Percentiles rank a stretch among this genome's conserved stretches.
These are phyloP conservation scores for Halichondria panicea DNA, from an alignment of 37 sponge, comb jelly and placozoan species.

Conservation along the genomic window DNA sequence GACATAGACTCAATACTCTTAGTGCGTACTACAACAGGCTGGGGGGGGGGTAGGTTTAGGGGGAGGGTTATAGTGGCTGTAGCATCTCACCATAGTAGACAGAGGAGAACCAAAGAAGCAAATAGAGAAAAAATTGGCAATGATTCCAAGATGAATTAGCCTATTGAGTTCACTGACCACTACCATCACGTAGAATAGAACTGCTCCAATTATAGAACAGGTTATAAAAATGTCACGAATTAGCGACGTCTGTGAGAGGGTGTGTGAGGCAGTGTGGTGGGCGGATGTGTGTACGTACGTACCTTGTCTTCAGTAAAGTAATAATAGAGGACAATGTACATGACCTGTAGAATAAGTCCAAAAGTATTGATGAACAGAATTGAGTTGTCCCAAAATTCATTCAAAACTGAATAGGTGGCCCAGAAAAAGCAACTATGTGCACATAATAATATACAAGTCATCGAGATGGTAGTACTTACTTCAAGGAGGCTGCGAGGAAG, in stretches of 20 bases:
- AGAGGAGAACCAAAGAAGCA: slow-evolving; percentile 77
- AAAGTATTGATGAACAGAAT: not conserved
- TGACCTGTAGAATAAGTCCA: not conserved
- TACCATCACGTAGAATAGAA: slow-evolving; percentile 12
- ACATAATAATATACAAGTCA: too few species aligned
- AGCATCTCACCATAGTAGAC: slow-evolving; percentile 53
- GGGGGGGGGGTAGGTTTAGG: not conserved
- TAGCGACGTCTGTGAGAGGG: slow-evolving; percentile 24
- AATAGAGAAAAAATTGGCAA: slow-evolving; percentile 71
- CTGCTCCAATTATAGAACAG: slow-evolving; percentile 9
- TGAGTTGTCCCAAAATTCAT: not conserved
- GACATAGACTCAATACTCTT: slow-evolving; percentile 75
- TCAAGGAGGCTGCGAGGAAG: too few species aligned
- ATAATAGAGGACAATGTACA: not conserved
- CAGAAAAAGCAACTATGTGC: too few species aligned
- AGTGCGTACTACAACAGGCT: slow-evolving; percentile 62
- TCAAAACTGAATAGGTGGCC: too few species aligned
- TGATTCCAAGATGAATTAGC: slow-evolving; percentile 40
- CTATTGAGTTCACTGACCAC: slow-evolving; percentile 9
- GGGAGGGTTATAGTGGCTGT: not conserved
- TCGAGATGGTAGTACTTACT: too few species aligned
- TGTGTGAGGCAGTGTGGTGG: not conserved
- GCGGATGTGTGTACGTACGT: not conserved
- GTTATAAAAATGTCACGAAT: slow-evolving; percentile 26
- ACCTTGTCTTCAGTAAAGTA: not conserved